phyloP scores from a whole-genome alignment of 2,113 vertebrate genomes.

The Passer montanus region DNA sequence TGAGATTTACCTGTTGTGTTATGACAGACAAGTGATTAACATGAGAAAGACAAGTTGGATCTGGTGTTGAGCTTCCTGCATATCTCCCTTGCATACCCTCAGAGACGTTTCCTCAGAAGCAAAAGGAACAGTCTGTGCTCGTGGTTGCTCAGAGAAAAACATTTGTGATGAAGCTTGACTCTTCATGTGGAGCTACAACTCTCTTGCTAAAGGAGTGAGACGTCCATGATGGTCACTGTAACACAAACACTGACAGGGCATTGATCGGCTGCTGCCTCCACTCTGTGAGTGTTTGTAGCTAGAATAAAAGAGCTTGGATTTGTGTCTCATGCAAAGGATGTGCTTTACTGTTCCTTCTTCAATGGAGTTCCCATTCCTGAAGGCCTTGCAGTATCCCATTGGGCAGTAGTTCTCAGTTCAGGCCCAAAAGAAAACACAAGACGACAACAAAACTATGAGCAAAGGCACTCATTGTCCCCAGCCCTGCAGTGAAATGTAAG shows the following conservation, averaged over 20 bases:
- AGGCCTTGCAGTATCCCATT: background rate
- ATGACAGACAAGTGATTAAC: constrained; percentile 61
- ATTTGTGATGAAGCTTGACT: background rate
- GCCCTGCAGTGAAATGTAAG: background rate
- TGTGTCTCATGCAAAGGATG: background rate
- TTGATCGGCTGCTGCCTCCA: background rate
- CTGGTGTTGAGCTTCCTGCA: constrained; percentile 42
- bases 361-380: background rate
- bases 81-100: background rate
- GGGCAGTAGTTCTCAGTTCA: background rate
- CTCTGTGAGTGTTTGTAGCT: background rate
- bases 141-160: background rate
- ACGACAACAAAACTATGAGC: rapidly evolving
- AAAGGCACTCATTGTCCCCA: background rate
- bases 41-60: constrained; percentile 50
- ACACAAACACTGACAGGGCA: background rate
- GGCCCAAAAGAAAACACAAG: background rate
- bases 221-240: background rate
- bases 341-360: background rate
- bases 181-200: background rate
- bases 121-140: background rate
- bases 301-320: background rate
- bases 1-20: constrained; percentile 53
- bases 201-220: background rate
- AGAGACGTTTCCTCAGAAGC: background rate